Evolutionary conservation across 1,140 invertebrate species (phyloP), one percentile per base, ranked within the genome.

Genomic region (Hesperophylax magnus): DNA sequence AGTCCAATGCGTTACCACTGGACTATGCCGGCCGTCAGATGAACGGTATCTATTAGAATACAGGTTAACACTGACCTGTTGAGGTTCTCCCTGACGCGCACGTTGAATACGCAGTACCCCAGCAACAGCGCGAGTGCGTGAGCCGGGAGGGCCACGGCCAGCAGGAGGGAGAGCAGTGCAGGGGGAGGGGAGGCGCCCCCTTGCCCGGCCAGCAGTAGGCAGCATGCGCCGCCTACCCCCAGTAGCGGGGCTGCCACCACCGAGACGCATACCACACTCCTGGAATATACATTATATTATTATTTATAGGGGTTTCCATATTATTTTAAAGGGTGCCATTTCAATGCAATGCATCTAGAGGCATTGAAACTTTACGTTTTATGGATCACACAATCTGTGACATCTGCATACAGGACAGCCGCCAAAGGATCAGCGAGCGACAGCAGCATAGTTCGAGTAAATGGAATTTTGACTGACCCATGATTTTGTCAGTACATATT

Each of bases 41-140:
- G 27, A 39, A 39, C 34, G 7, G 34, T 39, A 39, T 39, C 4
- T 39, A 39, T 9, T 39, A 39, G 34, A 39, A 27, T 31, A 18
- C n/a, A 39, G 7, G 8, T 5, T 39, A 39, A 58, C 18, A 78
- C 63, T 81, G 56, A 89, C 89, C 89, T 87, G 52, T 85, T 85
- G 17, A 96, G 88, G 86, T 95, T 94, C 79, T 93, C 92, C 74
- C 94, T 87, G 24, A 97, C 95, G 81, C 96, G 91, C 60, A 93
- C 91, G 85, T 97, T 97, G 67, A 96, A 92, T 77, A 97, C 92
- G 85, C 96, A 96, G 86, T 97, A 96, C n/a, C 95, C 95, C 52
- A 96, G 89, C 39, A 97, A 90, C 22, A 96, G 93, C 84, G 95
- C 97, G 2, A 94, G 88, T 0, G 95, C 94, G 85, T 96, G 95